Conservation (phyloP, 2,888 invertebrate genomes). For the Cephus nigrinus region DNA sequence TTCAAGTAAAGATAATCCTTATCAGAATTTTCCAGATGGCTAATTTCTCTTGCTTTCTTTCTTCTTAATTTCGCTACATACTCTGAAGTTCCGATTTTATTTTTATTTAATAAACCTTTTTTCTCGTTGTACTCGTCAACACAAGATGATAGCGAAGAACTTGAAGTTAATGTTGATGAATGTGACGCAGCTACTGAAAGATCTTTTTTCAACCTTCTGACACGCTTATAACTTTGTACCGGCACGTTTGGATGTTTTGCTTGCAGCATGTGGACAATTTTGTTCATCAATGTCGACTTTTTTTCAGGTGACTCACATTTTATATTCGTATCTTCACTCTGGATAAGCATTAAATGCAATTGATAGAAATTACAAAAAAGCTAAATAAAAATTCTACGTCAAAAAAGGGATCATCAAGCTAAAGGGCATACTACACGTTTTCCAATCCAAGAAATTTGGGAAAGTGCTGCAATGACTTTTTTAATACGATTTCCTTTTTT, state of each 20-base stretch:
- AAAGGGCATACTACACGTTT: constrained; percentile 28
- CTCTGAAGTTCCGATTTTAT: not conserved
- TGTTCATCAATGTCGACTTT: constrained; percentile 38
- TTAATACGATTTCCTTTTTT: constrained; percentile 37
- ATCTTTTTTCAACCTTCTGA: not conserved
- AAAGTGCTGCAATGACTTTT: constrained; percentile 42
- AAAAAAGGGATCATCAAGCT: not conserved
- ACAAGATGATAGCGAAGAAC: constrained; percentile 26
- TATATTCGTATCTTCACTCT: not conserved
- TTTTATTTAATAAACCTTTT: constrained; percentile 6
- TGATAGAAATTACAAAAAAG: not conserved
- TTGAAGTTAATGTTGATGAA: constrained; percentile 20
- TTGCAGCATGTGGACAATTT: constrained; percentile 38
- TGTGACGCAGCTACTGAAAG: constrained; percentile 5
- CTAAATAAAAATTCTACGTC: not conserved
- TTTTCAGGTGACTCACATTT: not conserved
- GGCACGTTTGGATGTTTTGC: constrained; percentile 14
- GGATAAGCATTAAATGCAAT: not conserved
- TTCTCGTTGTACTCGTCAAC: constrained; percentile 15
- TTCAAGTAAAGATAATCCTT: constrained; percentile 35
- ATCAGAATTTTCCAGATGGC: constrained; percentile 21
- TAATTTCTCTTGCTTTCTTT: constrained; percentile 2
- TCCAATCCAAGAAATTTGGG: constrained; percentile 43
- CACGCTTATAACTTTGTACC: constrained; percentile 21
- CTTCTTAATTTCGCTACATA: not conserved